Evolutionary conservation across 2,888 invertebrate species (phyloP).

Genomic region (Chrysina gloriosa): DNA sequence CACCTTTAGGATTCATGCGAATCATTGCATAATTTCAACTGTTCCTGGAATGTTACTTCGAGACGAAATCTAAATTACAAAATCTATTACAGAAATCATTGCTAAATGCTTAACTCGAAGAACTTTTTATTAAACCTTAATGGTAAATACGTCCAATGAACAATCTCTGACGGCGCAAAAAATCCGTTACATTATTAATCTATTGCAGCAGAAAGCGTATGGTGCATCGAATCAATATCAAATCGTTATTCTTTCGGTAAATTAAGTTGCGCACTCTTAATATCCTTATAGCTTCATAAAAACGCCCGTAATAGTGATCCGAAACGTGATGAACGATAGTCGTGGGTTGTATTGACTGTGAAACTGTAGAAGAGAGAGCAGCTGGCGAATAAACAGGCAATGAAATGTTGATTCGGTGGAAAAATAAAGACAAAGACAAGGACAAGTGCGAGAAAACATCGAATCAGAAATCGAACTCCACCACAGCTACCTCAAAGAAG

Average conservation of each 20-base stretch:
- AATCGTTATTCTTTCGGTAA: not conserved
- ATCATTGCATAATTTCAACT: too few species aligned
- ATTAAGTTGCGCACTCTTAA: not conserved
- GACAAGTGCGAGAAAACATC: conserved; percentile 68
- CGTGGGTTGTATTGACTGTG: conserved; percentile 3
- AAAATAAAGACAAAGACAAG: conserved; percentile 86
- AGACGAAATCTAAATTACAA: too few species aligned
- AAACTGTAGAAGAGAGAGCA: not conserved
- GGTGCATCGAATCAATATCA: not conserved
- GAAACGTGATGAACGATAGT: not conserved
- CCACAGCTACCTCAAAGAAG: conserved; percentile 77
- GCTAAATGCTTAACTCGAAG: too few species aligned
- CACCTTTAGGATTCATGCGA: too few species aligned
- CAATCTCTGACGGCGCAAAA: not conserved
- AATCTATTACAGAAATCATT: too few species aligned
- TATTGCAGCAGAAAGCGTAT: conserved; percentile 11
- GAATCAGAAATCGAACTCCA: conserved; percentile 63
- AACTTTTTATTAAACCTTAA: too few species aligned
- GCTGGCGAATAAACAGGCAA: conserved; percentile 13
- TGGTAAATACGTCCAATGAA: too few species aligned
- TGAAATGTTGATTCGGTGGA: conserved; percentile 84
- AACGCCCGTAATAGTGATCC: not conserved
- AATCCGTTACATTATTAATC: not conserved
- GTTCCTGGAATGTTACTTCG: too few species aligned
- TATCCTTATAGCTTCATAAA: conserved; percentile 2